These are phyloP conservation scores for Oligia fasciuncula DNA, from an alignment of 2,888 invertebrate genomes.

Conservation along the genomic window DNA sequence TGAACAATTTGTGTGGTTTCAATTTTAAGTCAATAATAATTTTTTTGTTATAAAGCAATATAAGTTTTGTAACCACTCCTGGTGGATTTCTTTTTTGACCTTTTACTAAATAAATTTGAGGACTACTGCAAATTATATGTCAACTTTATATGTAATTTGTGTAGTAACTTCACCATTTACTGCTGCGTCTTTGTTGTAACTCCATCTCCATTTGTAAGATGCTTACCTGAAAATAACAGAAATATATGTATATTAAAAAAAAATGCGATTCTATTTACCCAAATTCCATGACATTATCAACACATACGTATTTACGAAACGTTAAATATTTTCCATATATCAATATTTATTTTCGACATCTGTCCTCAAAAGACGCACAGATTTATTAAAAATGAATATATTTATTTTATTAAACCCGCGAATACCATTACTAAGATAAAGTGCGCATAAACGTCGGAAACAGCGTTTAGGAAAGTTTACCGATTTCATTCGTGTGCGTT, in stretches of 20 bases:
- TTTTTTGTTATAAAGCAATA: neutral
- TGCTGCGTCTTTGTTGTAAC: neutral
- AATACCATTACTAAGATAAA: slow-evolving; percentile 54
- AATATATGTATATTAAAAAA: neutral
- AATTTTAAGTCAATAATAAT: neutral
- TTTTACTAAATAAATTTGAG: neutral
- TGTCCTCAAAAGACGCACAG: slow-evolving; percentile 41
- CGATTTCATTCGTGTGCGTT: slow-evolving; percentile 35
- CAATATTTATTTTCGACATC: slow-evolving; percentile 44
- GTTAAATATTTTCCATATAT: slow-evolving; percentile 17
- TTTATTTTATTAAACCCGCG: slow-evolving; percentile 42
- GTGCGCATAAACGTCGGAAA: slow-evolving; percentile 53
- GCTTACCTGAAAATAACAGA: slow-evolving; percentile 54
- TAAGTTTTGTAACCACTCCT: neutral
- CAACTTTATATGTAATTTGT: neutral
- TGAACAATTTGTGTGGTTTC: neutral
- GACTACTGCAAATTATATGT: neutral
- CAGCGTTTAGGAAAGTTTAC: slow-evolving; percentile 56
- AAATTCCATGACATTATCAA: slow-evolving; percentile 8
- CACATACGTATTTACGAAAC: neutral
- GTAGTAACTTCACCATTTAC: neutral
- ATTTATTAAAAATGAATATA: slow-evolving; percentile 51
- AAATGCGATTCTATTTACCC: neutral
- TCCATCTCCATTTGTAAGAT: neutral
- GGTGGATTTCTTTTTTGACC: neutral